Evolutionary conservation across 2,888 invertebrate species (phyloP).

Genomic region (Acholoe squamosa): DNA sequence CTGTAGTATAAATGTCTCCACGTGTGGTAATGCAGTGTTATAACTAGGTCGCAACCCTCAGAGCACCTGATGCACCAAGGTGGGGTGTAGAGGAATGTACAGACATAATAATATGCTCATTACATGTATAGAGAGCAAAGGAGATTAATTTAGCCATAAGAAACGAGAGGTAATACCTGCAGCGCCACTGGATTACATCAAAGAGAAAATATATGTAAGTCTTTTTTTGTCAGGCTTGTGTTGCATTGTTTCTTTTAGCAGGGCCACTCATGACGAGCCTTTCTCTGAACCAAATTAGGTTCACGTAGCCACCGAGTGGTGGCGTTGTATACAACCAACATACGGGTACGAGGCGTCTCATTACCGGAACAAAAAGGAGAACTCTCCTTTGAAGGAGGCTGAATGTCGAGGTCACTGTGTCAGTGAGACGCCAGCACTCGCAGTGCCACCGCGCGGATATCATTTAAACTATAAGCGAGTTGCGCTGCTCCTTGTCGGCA

Average conservation of each 20-base stretch:
- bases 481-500: neutral
- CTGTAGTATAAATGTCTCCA: neutral
- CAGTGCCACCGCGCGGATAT: neutral
- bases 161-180: neutral
- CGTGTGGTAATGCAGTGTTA: neutral
- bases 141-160: neutral
- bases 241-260: neutral
- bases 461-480: slow-evolving; percentile 20
- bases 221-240: neutral
- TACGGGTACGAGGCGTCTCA: slow-evolving; percentile 19
- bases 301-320: neutral
- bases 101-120: neutral
- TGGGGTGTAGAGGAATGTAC: neutral
- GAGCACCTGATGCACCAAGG: too few relatives aligned
- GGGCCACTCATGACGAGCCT: too few relatives aligned
- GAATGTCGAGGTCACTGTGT: slow-evolving; percentile 55
- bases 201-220: slow-evolving; percentile 26
- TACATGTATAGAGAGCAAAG: neutral
- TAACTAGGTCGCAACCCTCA: slow-evolving; percentile 1
- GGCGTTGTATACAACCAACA: slow-evolving; percentile 12
- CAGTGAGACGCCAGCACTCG: slow-evolving; percentile 2
- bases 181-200: slow-evolving; percentile 2
- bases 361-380: slow-evolving; percentile 41
- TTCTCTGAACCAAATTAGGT: neutral
- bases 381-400: slow-evolving; percentile 48